Conservation (phyloP, 2,888 invertebrate genomes). For the Pachydiplax longipennis region DNA sequence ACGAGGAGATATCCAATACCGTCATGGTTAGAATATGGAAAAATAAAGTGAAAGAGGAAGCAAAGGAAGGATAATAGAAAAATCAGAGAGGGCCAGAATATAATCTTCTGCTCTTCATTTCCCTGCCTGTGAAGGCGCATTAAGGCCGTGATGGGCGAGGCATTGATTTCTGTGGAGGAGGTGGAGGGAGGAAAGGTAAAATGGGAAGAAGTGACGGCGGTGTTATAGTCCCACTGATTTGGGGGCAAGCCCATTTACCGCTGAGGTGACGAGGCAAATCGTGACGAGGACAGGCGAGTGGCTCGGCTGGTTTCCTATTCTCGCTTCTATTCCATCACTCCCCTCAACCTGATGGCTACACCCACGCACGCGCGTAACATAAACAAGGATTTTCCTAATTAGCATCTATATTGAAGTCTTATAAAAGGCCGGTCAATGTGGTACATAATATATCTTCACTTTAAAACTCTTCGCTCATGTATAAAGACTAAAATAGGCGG, state of each 20-base stretch:
- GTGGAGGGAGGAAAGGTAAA: neutral
- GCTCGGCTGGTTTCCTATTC: neutral
- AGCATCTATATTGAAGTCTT: no score
- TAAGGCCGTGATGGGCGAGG: conserved; percentile 25
- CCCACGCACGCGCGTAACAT: neutral
- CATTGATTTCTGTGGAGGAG: conserved; percentile 17
- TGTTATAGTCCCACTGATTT: conserved; percentile 42
- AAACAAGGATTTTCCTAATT: no score
- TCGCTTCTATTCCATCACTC: neutral
- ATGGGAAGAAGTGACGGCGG: neutral
- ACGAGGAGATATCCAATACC: neutral
- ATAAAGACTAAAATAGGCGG: no score
- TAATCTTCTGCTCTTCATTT: neutral
- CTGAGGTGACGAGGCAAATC: conserved; percentile 35
- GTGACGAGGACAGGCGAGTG: conserved; percentile 27
- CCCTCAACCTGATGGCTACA: neutral
- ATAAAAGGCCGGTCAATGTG: neutral
- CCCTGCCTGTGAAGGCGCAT: neutral
- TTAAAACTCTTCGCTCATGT: no score
- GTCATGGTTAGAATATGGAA: neutral
- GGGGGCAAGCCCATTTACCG: conserved; percentile 43
- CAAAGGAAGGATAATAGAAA: neutral
- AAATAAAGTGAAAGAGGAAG: neutral
- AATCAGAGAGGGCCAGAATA: neutral
- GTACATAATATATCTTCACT: neutral